A percentile compares a stretch with the other conserved stretches of the same genome.
Conservation (phyloP, 2,888 invertebrate genomes). For the Operophtera brumata region DNA sequence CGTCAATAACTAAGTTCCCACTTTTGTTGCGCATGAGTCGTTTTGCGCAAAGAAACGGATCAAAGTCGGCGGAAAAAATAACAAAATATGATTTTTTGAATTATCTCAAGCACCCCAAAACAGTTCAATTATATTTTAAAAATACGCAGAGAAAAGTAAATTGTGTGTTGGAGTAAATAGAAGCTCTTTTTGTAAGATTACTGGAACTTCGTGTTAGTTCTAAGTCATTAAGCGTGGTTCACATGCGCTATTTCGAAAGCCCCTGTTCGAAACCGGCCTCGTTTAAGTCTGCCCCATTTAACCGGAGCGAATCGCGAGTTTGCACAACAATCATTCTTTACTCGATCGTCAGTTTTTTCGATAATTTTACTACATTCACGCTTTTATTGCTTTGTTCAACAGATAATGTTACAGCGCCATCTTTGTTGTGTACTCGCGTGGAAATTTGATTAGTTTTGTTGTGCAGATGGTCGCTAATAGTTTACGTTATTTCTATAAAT, state of each 20-base stretch:
- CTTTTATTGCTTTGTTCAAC: slow-evolving; percentile 57
- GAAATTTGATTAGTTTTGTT: slow-evolving; percentile 75
- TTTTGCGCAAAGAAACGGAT: slow-evolving; percentile 61
- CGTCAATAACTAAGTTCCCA: slow-evolving; percentile 53
- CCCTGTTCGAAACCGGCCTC: slow-evolving; percentile 43
- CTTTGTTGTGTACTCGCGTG: slow-evolving; percentile 63
- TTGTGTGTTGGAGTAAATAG: neutral
- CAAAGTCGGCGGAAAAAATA: slow-evolving; percentile 46
- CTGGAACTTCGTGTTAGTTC: slow-evolving; percentile 47
- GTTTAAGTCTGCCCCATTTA: slow-evolving; percentile 76
- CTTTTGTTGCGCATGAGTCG: slow-evolving; percentile 63
- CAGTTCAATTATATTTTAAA: neutral
- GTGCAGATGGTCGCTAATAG: slow-evolving; percentile 64
- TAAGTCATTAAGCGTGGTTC: slow-evolving; percentile 75
- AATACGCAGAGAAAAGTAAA: neutral
- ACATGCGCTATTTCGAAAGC: slow-evolving; percentile 52
- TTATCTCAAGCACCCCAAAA: slow-evolving; percentile 23
- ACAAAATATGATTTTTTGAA: slow-evolving; percentile 26
- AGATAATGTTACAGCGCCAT: slow-evolving; percentile 57
- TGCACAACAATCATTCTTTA: slow-evolving; percentile 78
- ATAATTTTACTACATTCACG: slow-evolving; percentile 64
- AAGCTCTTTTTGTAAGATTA: slow-evolving; percentile 1
- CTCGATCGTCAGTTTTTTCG: slow-evolving; percentile 72
- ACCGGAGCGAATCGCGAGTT: slow-evolving; percentile 74
- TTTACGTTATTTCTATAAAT: slow-evolving; percentile 65